Percentiles rank a stretch among this genome's conserved stretches.
phyloP scores from a whole-genome alignment of 2,113 vertebrate genomes.

The Laterallus jamaicensis region DNA sequence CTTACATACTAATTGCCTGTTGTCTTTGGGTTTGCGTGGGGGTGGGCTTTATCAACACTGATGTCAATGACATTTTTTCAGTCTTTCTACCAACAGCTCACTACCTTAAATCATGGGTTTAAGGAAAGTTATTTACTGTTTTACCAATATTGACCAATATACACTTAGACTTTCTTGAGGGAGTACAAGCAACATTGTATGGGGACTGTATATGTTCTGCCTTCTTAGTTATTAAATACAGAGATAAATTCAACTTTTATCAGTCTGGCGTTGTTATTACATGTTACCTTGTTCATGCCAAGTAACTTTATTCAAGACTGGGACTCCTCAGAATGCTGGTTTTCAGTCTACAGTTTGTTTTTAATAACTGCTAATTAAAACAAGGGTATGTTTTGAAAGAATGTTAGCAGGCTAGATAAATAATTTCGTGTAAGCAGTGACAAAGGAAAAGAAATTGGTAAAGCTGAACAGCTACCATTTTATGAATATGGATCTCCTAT shows the following conservation, averaged over 20 bases:
- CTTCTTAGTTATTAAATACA: neutral
- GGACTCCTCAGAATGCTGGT: neutral
- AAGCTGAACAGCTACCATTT: neutral
- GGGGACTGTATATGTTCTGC: neutral
- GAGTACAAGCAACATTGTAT: neutral
- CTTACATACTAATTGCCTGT: neutral
- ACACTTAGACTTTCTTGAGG: neutral
- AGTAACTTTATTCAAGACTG: neutral
- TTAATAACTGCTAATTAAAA: neutral
- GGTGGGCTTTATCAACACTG: neutral
- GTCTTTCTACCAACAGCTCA: neutral
- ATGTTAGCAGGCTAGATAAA: neutral
- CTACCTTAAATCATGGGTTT: neutral
- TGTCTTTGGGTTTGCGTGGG: neutral
- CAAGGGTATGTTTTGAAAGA: neutral
- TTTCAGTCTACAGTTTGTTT: neutral
- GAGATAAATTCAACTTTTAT: neutral
- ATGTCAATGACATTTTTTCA: neutral
- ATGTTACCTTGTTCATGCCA: neutral
- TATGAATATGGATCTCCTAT: neutral
- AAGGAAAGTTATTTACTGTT: neutral
- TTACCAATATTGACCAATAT: neutral
- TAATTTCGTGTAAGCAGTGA: neutral
- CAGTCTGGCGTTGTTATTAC: neutral
- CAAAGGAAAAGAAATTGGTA: neutral